Evolutionary conservation across 2,113 vertebrate genomes (phyloP).

Genomic region (Silurus asotus): DNA sequence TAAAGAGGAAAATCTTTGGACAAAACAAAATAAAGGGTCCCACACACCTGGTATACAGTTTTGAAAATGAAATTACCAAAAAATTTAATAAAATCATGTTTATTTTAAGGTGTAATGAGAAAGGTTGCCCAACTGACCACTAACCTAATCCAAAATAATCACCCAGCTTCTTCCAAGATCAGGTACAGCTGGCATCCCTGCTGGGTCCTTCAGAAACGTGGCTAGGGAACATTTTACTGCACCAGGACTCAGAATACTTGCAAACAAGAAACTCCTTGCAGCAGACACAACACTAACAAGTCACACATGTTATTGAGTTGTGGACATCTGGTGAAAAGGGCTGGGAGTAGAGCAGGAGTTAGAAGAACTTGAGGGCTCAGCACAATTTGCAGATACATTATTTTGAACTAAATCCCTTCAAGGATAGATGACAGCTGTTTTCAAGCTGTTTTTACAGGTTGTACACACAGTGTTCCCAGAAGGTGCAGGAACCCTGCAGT

Average conservation of each 20-base stretch:
- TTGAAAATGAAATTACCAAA: neutral
- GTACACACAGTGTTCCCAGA: neutral
- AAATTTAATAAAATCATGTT: conserved; percentile 26
- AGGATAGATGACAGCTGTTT: neutral
- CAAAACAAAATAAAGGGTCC: conserved; percentile 12
- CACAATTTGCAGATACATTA: neutral
- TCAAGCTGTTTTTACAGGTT: neutral
- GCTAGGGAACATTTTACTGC: conserved; percentile 46
- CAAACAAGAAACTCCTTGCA: conserved; percentile 26
- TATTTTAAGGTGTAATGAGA: conserved; percentile 28
- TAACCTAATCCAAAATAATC: conserved; percentile 48
- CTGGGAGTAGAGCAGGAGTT: neutral
- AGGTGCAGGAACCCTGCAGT: too few relatives aligned
- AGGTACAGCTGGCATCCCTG: conserved; percentile 31
- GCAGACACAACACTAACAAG: conserved; percentile 64
- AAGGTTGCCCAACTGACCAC: conserved; percentile 30
- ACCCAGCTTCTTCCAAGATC: conserved; percentile 40
- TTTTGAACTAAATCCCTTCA: neutral
- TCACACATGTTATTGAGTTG: conserved; percentile 50
- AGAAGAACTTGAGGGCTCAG: neutral
- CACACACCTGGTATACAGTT: conserved; percentile 35
- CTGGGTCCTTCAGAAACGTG: conserved; percentile 38
- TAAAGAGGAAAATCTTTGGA: neutral
- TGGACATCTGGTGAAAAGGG: conserved; percentile 22
- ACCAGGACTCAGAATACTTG: conserved; percentile 45